phyloP scores from a whole-genome alignment of 2,797 vertebrate species.

The Poecile montanus region DNA sequence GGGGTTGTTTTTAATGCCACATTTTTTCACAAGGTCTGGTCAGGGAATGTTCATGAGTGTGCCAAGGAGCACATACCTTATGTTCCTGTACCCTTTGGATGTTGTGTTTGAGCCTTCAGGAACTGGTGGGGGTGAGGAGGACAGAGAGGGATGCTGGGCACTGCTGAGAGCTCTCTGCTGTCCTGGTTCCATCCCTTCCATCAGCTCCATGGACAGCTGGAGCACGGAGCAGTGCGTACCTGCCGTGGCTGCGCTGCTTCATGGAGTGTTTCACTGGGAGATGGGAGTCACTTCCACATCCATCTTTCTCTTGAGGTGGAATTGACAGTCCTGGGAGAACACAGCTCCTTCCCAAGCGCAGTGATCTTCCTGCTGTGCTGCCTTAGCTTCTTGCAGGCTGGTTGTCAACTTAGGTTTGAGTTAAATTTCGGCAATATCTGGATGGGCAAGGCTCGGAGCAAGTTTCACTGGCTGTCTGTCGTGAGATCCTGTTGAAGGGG shows the following conservation, averaged over 20 bases:
- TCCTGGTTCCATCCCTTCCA: neutral
- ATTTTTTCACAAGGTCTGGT: neutral
- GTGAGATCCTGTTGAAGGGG: too few relatives aligned
- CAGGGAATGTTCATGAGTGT: neutral
- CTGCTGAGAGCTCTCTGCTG: neutral
- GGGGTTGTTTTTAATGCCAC: neutral
- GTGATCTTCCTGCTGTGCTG: neutral
- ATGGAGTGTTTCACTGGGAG: fast-evolving
- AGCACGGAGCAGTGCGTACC: neutral
- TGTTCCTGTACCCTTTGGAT: neutral
- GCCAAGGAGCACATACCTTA: fast-evolving
- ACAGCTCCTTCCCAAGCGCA: neutral
- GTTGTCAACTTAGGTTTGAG: neutral
- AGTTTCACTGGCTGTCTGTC: fast-evolving
- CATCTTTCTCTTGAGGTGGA: neutral
- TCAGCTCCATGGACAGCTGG: neutral
- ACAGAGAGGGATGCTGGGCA: neutral
- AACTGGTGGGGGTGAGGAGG: neutral
- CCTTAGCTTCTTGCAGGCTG: neutral
- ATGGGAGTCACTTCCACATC: neutral
- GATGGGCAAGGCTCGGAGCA: neutral
- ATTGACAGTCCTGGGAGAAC: neutral
- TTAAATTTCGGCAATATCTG: neutral
- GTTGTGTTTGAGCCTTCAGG: neutral
- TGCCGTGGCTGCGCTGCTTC: fast-evolving